Evolutionary conservation across 2,888 invertebrate species (phyloP), one percentile per base, ranked within the genome.

Genomic region (Cephus sareptanus): DNA sequence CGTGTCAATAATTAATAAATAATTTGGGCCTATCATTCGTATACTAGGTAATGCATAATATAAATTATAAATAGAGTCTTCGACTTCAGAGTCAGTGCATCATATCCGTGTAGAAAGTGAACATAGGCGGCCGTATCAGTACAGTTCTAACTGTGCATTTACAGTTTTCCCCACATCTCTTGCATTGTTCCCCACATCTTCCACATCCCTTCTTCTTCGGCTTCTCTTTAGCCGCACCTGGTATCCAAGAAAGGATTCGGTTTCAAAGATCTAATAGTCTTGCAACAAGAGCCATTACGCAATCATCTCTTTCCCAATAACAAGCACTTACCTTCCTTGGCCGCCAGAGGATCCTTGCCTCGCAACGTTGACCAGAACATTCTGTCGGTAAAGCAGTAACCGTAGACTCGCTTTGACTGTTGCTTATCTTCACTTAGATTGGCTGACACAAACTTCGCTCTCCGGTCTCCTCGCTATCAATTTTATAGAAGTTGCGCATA

Each of bases 101-200:
- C 78, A 84, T 84, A 74, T 89, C 89, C 4, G 89, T 90, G 79
- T 87, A 90, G 77, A 89, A 89, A 69, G 85, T 86, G 77, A 90
- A 90, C 82, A 90, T 84, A 11, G 89, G 89, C 34, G 87, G 85
- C 56, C 85, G 85, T 75, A 90, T 87, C 75, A 85, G 82, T 35
- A 87, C 80, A 35, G 83, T 81, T 76, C 84, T 86, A 0, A 83
- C 85, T 3, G 83, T 82, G 79, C 89, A 90, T 82, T 86, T 88
- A 82, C 90, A 90, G 3, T 85, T 82, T 6, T 85, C 82, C 9
- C 86, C 87, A 77, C 89, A 89, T 77, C 82, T 86, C 31, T 85
- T 86, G 79, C 89, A 89, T 40, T 84, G 79, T 73, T 84, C 85
- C 11, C 86, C 86, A 74, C 90, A 90, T 73, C 85, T 87, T 73